These are phyloP conservation scores for Leptestheria dahalacensis DNA, from an alignment of 1,140 invertebrate genomes.

Conservation along the genomic window DNA sequence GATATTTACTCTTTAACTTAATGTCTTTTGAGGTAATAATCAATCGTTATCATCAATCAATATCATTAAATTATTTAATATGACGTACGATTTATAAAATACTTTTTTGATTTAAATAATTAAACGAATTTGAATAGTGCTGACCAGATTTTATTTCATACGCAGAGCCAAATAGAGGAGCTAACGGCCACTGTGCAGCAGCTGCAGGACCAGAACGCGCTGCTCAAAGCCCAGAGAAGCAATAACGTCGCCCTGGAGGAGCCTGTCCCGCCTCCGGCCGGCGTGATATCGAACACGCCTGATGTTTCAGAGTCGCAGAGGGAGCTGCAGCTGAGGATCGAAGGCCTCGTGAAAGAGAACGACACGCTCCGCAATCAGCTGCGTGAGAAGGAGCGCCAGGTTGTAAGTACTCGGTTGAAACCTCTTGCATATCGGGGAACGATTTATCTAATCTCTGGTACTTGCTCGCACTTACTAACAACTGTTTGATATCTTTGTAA, in stretches of 20 bases:
- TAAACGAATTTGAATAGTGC: no score
- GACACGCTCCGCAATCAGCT: conserved; percentile 7
- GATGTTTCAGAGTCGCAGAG: neutral
- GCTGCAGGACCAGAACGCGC: conserved; percentile 71
- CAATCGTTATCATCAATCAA: no score
- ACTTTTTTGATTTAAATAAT: no score
- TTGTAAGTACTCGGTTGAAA: neutral
- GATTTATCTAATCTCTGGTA: no score
- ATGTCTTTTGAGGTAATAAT: no score
- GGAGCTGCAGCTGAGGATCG: neutral
- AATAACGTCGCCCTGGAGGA: conserved; percentile 5
- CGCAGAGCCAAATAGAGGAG: conserved; percentile 52
- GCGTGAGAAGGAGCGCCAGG: neutral
- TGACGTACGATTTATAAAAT: no score
- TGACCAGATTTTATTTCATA: conserved; percentile 21
- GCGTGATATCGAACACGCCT: neutral
- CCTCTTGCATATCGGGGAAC: no score
- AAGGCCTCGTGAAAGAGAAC: conserved; percentile 2
- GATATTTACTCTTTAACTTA: no score
- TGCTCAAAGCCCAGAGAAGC: conserved; percentile 53
- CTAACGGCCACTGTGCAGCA: conserved; percentile 52
- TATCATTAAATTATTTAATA: no score
- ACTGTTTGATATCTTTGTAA: no score
- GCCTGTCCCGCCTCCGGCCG: neutral
- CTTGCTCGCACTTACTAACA: no score